Percentiles rank a stretch among this genome's conserved stretches.
Evolutionary conservation across 2,113 vertebrate genomes (phyloP).

Genomic region (Engraulis encrasicolus): DNA sequence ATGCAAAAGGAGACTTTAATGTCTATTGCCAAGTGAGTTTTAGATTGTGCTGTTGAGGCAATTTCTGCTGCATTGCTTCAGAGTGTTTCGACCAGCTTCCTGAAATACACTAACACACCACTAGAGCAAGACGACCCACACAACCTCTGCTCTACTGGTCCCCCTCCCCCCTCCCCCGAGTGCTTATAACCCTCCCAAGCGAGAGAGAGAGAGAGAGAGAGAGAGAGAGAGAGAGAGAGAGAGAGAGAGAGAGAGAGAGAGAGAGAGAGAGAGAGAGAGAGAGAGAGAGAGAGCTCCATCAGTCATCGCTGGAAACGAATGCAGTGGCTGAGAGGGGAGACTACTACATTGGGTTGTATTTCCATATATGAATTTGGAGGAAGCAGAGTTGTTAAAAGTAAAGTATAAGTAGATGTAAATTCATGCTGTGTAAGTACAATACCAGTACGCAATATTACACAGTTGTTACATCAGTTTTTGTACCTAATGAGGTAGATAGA

Average conservation of each 20-base stretch:
- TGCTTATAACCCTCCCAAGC: neutral
- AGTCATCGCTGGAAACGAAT: neutral
- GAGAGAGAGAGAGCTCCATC: neutral
- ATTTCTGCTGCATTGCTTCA: conserved; percentile 3
- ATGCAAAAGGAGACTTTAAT: too few relatives aligned
- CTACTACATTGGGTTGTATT: neutral
- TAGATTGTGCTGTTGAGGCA: neutral
- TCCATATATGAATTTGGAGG: too few relatives aligned
- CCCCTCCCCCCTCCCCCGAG: neutral
- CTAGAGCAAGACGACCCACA: neutral
- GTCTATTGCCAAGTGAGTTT: neutral
- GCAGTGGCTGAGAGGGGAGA: neutral
- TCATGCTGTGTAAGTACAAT: too few relatives aligned
- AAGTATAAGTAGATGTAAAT: too few relatives aligned
- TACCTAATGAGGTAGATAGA: too few relatives aligned
- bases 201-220: too few relatives aligned
- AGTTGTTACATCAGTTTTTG: too few relatives aligned
- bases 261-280: too few relatives aligned
- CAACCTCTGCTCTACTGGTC: neutral
- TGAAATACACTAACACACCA: neutral
- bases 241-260: too few relatives aligned
- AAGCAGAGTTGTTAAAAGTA: too few relatives aligned
- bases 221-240: too few relatives aligned
- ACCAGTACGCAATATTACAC: too few relatives aligned
- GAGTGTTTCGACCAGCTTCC: neutral